These are phyloP conservation scores for Zonotrichia leucophrys DNA, from an alignment of 2,113 vertebrate species.

Conservation along the genomic window DNA sequence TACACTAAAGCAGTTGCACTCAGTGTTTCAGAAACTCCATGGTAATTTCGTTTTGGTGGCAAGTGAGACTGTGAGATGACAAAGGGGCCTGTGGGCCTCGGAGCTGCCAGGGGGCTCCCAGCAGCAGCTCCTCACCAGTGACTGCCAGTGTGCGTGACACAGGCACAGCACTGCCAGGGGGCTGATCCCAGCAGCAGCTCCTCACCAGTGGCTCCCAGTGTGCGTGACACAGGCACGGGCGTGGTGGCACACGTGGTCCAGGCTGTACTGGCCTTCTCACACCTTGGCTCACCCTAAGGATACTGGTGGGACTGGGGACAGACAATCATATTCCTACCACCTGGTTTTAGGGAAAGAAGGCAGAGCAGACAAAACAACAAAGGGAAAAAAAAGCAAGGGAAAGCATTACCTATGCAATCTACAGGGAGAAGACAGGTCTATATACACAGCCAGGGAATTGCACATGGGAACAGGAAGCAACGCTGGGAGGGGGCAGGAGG, in stretches of 20 bases:
- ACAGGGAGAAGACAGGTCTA: background rate
- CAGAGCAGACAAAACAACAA: no score
- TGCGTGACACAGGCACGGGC: rapidly evolving
- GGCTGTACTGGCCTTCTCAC: background rate
- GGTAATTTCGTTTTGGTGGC: background rate
- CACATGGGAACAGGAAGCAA: background rate
- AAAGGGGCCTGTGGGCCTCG: rapidly evolving
- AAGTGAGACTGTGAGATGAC: background rate
- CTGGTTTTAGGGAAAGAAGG: background rate
- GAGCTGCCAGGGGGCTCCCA: background rate
- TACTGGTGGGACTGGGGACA: background rate
- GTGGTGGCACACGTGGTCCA: background rate
- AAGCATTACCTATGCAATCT: background rate
- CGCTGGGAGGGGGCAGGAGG: background rate
- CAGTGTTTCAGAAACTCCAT: background rate
- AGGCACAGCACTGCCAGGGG: background rate
- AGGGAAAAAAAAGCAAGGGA: background rate
- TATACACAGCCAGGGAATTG: background rate
- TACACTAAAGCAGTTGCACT: background rate
- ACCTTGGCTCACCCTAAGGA: background rate
- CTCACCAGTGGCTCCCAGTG: background rate
- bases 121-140: background rate
- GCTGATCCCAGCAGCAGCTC: background rate
- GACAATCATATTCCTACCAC: background rate
- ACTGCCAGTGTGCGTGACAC: rapidly evolving